Base-by-base conservation (phyloP, 2,888 invertebrate species). In the Lasioglossum zephyrum region DNA sequence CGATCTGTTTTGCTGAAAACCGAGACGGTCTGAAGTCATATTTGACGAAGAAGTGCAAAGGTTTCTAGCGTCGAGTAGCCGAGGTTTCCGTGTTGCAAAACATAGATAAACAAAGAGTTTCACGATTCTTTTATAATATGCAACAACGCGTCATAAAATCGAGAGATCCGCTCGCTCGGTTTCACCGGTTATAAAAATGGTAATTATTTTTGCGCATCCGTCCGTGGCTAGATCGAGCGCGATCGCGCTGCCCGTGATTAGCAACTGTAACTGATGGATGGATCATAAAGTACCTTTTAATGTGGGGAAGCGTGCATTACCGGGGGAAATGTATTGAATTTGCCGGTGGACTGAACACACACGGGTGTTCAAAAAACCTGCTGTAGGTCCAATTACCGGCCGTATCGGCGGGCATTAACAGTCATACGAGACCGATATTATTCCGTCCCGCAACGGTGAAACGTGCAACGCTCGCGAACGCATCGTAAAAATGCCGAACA, bases 281-380 rank as follows among this genome's bases (percentile, higher is more conserved):
- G 81, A 69, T 80, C 81, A 75, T 84, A 84, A 87, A 87, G 87
- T 73, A 84, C 76, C 78, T 87, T 87, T 87, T 87, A 87, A 87
- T 81, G 78, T 26, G 49, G 41, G 69, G 74, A 53, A 70, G 79
- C 78, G 36, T 81, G 74, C 86, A 85, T 82, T 81, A 81, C 75
- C 78, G 75, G 49, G 47, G 22, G 63, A 80, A 87, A 85, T 85
- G 77, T 88, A 88, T 88, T 88, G 78, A 88, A 88, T 88, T 85
- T 88, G 76, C 73, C 72, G 72, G 78, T 72, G 66, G 60, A 16
- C 53, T 76, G 79, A n/a, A 36, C 26, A 36, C 26, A 36, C 26
- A 57, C 53, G 26, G 53, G 75, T 66, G 73, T 77, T 53, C 85
- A 87, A 87, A 84, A 79, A 77, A 49, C 70, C 47, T 70, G 53